These are phyloP conservation scores for Enteromius viviparus DNA, from an alignment of 2,797 vertebrate genomes.

Conservation along the genomic window DNA sequence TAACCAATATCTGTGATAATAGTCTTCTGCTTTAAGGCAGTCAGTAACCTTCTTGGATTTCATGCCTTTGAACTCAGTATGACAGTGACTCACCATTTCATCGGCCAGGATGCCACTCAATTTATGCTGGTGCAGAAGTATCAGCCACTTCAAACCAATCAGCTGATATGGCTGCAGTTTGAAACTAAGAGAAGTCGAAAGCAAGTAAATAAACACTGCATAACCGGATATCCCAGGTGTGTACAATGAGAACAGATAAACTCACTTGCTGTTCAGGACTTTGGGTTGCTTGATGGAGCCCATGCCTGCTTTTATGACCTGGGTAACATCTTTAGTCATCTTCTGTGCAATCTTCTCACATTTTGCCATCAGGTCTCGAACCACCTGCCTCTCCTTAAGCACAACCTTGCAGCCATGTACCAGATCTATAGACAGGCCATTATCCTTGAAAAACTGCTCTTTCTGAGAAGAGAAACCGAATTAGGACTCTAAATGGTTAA, in stretches of 20 bases:
- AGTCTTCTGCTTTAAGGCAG: conserved; percentile 2
- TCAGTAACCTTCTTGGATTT: neutral
- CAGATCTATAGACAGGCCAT: conserved; percentile 85
- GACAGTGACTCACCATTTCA: conserved; percentile 89
- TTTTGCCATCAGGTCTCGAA: conserved; percentile 91
- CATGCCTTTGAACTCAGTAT: neutral
- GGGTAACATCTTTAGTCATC: conserved; percentile 86
- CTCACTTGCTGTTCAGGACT: conserved; percentile 87
- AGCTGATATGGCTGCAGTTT: conserved; percentile 93
- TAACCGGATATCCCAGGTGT: neutral
- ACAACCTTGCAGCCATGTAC: conserved; percentile 87
- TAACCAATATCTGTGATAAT: neutral
- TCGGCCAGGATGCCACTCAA: conserved; percentile 96
- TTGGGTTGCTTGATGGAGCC: conserved; percentile 82
- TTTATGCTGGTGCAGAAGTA: conserved; percentile 88
- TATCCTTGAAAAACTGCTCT: conserved; percentile 76
- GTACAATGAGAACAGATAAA: neutral
- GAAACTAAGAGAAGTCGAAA: conserved; percentile 74
- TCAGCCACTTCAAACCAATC: conserved; percentile 95
- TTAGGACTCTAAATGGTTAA: neutral
- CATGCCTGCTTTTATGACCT: conserved; percentile 80
- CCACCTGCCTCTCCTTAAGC: conserved; percentile 88
- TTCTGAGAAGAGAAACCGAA: conserved; percentile 69
- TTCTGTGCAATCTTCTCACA: conserved; percentile 91
- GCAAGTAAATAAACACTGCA: neutral